A percentile compares a stretch with the other conserved stretches of the same genome.
Evolutionary conservation across 2,797 vertebrate species (phyloP).

Genomic region (Coendou prehensilis): DNA sequence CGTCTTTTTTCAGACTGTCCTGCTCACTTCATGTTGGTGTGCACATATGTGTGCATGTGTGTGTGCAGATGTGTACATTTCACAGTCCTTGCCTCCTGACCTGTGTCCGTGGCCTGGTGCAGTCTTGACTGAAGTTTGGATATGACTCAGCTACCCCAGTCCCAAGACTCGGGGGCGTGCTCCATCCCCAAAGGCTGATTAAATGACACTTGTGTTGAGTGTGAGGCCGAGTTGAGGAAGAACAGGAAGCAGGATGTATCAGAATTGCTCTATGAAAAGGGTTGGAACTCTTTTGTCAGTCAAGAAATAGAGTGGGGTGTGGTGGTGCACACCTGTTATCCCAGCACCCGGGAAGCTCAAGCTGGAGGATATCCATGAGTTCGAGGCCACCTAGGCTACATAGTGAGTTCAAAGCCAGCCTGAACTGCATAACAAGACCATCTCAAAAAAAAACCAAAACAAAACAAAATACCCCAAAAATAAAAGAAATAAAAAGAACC

Average conservation of each 20-base stretch:
- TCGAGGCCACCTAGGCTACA: not conserved
- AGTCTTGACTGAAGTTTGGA: not conserved
- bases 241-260: accelerated
- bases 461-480: not conserved
- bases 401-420: not conserved
- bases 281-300: not conserved
- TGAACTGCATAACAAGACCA: not conserved
- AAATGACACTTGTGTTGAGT: accelerated
- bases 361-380: not conserved
- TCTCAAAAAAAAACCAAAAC: not conserved
- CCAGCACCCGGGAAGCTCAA: not conserved
- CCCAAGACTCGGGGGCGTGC: not conserved
- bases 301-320: not conserved
- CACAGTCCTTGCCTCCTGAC: accelerated
- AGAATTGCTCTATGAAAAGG: not conserved
- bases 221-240: not conserved
- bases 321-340: not conserved
- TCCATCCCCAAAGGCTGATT: not conserved
- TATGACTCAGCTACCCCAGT: not conserved
- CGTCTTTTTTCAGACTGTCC: not conserved
- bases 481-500: not conserved
- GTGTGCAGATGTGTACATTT: accelerated
- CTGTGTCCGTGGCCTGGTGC: accelerated
- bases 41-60: accelerated
- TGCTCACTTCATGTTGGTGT: not conserved